Evolutionary conservation across 2,113 vertebrate species (phyloP).

Genomic region (Amphiprion ocellaris): DNA sequence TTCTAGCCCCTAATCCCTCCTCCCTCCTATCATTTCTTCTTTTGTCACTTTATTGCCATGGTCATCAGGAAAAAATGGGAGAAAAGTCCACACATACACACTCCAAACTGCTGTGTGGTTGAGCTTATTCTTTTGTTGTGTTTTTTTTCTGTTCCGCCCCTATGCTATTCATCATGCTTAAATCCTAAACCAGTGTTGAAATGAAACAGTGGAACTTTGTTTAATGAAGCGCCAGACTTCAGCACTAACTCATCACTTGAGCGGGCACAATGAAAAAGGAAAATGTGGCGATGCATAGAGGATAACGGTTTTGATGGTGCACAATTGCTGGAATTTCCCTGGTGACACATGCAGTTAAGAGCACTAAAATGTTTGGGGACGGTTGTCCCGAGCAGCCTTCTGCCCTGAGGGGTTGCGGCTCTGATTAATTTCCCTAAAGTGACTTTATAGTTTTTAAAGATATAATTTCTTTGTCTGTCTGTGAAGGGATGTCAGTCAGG

Average conservation of each 20-base stretch:
- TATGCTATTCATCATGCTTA: slow-evolving; percentile 61
- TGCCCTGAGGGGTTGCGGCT: slow-evolving; percentile 62
- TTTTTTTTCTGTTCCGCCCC: slow-evolving; percentile 34
- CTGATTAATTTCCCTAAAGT: slow-evolving; percentile 78
- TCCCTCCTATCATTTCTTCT: slow-evolving; percentile 70
- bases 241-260: slow-evolving; percentile 55
- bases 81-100: slow-evolving; percentile 7
- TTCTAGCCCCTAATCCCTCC: slow-evolving; percentile 58
- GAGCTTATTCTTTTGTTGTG: slow-evolving; percentile 53
- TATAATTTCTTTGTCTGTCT: slow-evolving; percentile 64
- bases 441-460: slow-evolving; percentile 69
- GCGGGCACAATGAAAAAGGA: slow-evolving; percentile 51
- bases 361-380: slow-evolving; percentile 76
- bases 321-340: slow-evolving; percentile 75
- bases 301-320: slow-evolving; percentile 68
- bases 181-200: slow-evolving; percentile 63
- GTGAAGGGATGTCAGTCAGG: slow-evolving; percentile 34
- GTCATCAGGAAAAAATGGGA: slow-evolving; percentile 51
- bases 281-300: slow-evolving; percentile 76
- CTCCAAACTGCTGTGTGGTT: slow-evolving; percentile 38
- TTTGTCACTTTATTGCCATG: slow-evolving; percentile 77
- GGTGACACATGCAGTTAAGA: slow-evolving; percentile 72
- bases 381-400: slow-evolving; percentile 62
- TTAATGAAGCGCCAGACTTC: slow-evolving; percentile 68
- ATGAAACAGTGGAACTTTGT: slow-evolving; percentile 65